Percentiles rank a stretch among this genome's conserved stretches.
Evolutionary conservation across 2,888 invertebrate genomes (phyloP).

Genomic region (Hirtodrosophila trivittata): DNA sequence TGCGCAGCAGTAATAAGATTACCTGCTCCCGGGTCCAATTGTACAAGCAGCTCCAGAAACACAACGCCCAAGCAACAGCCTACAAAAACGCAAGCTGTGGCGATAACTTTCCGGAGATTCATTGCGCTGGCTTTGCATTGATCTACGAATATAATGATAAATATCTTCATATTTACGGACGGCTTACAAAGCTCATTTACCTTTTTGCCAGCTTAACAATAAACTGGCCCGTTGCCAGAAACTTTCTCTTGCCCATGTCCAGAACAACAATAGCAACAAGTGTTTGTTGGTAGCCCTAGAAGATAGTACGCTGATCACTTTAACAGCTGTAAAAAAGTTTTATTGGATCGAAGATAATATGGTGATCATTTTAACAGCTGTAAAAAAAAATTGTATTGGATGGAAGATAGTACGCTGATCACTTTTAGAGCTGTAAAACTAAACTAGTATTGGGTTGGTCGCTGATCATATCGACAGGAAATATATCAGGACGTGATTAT

Average conservation of each 20-base stretch:
- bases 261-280: slow-evolving; percentile 41
- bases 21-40: slow-evolving; percentile 95
- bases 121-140: slow-evolving; percentile 65
- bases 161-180: neutral
- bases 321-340: neutral
- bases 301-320: slow-evolving; percentile 3
- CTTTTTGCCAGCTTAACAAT: slow-evolving; percentile 5
- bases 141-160: slow-evolving; percentile 5
- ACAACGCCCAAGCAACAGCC: slow-evolving; percentile 95
- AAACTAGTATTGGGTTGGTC: no score
- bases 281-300: slow-evolving; percentile 25
- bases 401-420: no score
- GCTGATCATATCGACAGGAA: no score
- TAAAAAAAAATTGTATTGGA: no score
- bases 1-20: slow-evolving; percentile 98
- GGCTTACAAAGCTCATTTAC: slow-evolving; percentile 9
- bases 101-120: slow-evolving; percentile 86
- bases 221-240: slow-evolving; percentile 8
- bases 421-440: no score
- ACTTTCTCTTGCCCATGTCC: slow-evolving; percentile 45
- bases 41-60: slow-evolving; percentile 93
- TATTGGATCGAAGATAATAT: no score
- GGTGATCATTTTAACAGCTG: no score
- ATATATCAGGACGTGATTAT: no score
- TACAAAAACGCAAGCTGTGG: slow-evolving; percentile 89